A percentile compares a stretch with the other conserved stretches of the same genome.
Conservation (phyloP, 2,888 invertebrate species). For the Zhuqinia jingwanae region DNA sequence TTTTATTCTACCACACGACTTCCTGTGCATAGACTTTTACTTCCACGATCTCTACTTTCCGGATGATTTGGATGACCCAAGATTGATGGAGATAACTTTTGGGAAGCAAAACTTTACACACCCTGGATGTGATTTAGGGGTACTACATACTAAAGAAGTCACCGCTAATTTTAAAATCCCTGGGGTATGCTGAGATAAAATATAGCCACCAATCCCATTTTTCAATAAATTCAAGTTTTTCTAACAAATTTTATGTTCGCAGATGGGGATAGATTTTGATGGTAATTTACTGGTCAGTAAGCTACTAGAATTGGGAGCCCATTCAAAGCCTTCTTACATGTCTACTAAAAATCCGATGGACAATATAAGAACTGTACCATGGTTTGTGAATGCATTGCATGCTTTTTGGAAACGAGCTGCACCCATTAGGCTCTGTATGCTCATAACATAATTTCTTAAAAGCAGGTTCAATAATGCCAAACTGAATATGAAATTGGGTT, state of each 20-base stretch:
- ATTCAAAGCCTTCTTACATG: too few relatives aligned
- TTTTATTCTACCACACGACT: slow-evolving; percentile 25
- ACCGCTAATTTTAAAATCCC: slow-evolving; percentile 30
- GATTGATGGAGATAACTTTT: neutral
- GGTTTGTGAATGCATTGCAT: neutral
- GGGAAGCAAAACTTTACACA: neutral
- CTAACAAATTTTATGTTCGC: too few relatives aligned
- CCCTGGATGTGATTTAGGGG: neutral
- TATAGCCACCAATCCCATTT: too few relatives aligned
- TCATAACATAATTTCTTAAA: neutral
- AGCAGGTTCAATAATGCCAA: too few relatives aligned
- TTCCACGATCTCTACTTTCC: slow-evolving; percentile 11
- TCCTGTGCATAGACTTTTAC: slow-evolving; percentile 42
- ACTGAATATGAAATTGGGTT: neutral
- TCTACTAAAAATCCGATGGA: too few relatives aligned
- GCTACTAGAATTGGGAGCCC: too few relatives aligned
- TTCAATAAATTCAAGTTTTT: too few relatives aligned
- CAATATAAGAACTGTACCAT: neutral
- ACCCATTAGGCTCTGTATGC: slow-evolving; percentile 28
- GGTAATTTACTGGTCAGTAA: too few relatives aligned
- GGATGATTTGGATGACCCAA: neutral
- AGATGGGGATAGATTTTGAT: too few relatives aligned
- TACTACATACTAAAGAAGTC: neutral
- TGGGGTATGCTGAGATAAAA: neutral
- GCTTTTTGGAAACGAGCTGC: neutral